phyloP scores from a whole-genome alignment of 2,888 invertebrate genomes.

The Himalopsyche kuldschensis region DNA sequence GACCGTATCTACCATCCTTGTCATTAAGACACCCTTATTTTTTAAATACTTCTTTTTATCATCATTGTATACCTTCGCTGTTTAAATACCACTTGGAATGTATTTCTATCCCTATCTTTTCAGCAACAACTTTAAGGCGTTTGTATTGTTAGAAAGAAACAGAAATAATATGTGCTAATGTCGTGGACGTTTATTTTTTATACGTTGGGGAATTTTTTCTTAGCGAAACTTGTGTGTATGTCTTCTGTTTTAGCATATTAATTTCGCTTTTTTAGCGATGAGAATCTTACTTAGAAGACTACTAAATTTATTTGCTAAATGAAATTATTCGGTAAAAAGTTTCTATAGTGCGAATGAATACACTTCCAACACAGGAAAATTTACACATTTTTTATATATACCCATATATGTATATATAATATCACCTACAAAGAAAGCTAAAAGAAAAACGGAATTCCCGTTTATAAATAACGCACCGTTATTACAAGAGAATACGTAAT shows the following conservation, averaged over 20 bases:
- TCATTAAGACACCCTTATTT: slow-evolving; percentile 25
- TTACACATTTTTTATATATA: background rate
- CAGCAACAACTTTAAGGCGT: background rate
- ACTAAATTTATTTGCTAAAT: background rate
- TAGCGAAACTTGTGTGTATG: background rate
- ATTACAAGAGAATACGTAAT: background rate
- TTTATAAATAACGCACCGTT: background rate
- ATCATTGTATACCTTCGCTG: background rate
- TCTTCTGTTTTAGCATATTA: background rate
- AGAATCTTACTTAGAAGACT: background rate
- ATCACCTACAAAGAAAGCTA: background rate
- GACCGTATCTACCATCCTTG: slow-evolving; percentile 10
- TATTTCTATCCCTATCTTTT: background rate
- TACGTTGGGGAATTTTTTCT: background rate
- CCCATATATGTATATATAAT: background rate
- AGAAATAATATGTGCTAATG: background rate
- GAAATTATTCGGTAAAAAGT: background rate
- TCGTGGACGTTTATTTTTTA: background rate
- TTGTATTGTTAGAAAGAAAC: background rate
- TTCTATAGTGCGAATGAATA: background rate
- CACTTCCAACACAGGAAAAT: background rate
- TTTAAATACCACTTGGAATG: background rate
- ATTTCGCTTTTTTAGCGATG: background rate
- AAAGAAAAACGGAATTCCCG: background rate
- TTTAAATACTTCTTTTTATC: slow-evolving; percentile 28